phyloP scores from a whole-genome alignment of 2,888 invertebrate genomes.

The Allygus modestus region DNA sequence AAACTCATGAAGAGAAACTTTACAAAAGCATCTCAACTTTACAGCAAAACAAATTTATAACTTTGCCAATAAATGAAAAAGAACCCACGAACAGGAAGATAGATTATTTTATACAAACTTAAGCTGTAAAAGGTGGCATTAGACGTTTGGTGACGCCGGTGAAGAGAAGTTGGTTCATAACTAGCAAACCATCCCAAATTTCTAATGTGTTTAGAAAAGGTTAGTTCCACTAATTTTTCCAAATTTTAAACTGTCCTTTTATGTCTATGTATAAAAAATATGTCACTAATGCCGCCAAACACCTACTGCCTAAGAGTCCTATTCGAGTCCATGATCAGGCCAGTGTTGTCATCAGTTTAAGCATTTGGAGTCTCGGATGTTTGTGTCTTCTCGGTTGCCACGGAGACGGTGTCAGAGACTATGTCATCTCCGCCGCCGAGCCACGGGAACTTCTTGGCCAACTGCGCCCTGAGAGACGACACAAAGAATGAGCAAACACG shows the following conservation, averaged over 20 bases:
- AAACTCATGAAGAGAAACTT: conserved; percentile 10
- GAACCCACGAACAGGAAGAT: background rate
- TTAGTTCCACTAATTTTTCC: background rate
- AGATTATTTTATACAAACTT: background rate
- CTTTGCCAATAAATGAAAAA: background rate
- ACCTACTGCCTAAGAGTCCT: background rate
- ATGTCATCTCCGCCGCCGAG: conserved; percentile 44
- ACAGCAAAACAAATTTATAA: conserved; percentile 21
- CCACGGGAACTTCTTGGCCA: conserved; percentile 56
- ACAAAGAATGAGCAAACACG: background rate
- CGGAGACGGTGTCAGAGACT: conserved; percentile 58
- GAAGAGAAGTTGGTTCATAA: background rate
- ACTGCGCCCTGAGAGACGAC: conserved; percentile 43
- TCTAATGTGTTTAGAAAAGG: background rate
- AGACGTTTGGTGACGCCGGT: background rate
- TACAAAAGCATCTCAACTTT: conserved; percentile 22
- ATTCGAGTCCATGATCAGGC: conserved; percentile 26
- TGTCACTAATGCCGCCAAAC: conserved; percentile 20
- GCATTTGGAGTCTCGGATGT: conserved; percentile 45
- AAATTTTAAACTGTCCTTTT: background rate
- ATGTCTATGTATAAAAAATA: background rate
- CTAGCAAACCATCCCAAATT: background rate
- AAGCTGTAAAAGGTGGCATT: background rate
- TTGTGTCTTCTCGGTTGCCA: conserved; percentile 60
- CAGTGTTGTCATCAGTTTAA: conserved; percentile 27